phyloP scores from a whole-genome alignment of 2,888 invertebrate genomes.

The Orthosia cruda region DNA sequence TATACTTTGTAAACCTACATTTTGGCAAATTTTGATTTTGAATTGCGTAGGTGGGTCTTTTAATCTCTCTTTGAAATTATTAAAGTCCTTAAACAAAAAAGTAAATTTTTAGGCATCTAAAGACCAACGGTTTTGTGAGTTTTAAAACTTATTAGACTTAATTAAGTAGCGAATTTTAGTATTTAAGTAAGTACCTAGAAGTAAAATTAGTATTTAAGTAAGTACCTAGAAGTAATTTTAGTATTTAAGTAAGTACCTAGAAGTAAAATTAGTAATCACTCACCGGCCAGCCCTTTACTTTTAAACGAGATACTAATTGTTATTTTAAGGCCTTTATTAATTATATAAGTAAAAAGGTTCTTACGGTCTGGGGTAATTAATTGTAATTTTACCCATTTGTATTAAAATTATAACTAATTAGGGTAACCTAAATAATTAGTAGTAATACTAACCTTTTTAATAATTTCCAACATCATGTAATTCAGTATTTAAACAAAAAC shows the following conservation, averaged over 20 bases:
- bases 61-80: not conserved
- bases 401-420: too few species aligned
- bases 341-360: not conserved
- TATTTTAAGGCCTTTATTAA: not conserved
- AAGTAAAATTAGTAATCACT: not conserved
- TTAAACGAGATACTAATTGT: conserved; percentile 1
- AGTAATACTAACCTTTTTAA: not conserved
- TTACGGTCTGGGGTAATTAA: not conserved
- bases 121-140: too few species aligned
- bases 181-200: too few species aligned
- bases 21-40: too few species aligned
- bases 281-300: not conserved
- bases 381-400: not conserved
- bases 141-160: not conserved
- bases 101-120: not conserved
- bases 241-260: not conserved
- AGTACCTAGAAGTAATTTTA: not conserved
- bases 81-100: not conserved
- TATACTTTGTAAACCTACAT: too few species aligned
- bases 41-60: not conserved
- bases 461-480: not conserved
- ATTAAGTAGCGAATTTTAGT: too few species aligned
- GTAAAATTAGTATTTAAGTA: not conserved
- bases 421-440: not conserved
- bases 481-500: not conserved